Evolutionary conservation across 2,888 invertebrate genomes (phyloP).

Genomic region (Sinodicranocentrus sp.): DNA sequence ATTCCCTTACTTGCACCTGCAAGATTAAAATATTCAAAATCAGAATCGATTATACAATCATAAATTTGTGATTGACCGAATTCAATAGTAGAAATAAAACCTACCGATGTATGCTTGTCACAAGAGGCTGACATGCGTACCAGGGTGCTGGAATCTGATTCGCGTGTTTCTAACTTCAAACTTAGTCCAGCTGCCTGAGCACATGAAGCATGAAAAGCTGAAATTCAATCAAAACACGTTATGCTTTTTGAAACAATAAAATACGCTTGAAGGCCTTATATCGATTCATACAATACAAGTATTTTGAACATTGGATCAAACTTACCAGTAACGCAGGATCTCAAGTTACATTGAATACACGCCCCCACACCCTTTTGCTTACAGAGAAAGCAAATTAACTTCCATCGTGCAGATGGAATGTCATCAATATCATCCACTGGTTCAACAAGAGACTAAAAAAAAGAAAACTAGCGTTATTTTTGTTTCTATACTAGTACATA

Average conservation of each 20-base stretch:
- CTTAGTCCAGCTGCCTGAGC: constrained; percentile 23
- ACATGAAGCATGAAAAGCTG: constrained; percentile 47
- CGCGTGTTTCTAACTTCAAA: constrained; percentile 14
- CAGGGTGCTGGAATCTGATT: not conserved
- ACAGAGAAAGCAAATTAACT: constrained; percentile 37
- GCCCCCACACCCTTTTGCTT: constrained; percentile 53
- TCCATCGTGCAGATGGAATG: constrained; percentile 42
- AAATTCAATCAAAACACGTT: too few relatives aligned
- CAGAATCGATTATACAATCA: too few relatives aligned
- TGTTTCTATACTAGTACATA: not conserved
- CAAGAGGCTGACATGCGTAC: constrained; percentile 24
- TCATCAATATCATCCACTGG: constrained; percentile 48
- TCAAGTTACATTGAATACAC: constrained; percentile 45
- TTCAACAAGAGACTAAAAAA: constrained; percentile 27
- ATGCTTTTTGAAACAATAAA: too few relatives aligned
- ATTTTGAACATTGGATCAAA: too few relatives aligned
- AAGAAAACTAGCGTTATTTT: not conserved
- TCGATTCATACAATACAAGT: too few relatives aligned
- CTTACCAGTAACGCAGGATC: constrained; percentile 41
- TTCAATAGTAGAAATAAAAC: not conserved
- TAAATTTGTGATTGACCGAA: not conserved
- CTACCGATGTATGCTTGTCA: constrained; percentile 54
- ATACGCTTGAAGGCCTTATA: too few relatives aligned
- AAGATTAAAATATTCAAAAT: too few relatives aligned
- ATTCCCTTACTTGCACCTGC: not conserved